These are phyloP conservation scores for Parauchenoglanis punctatus DNA, from an alignment of 2,797 vertebrate genomes.

Conservation along the genomic window DNA sequence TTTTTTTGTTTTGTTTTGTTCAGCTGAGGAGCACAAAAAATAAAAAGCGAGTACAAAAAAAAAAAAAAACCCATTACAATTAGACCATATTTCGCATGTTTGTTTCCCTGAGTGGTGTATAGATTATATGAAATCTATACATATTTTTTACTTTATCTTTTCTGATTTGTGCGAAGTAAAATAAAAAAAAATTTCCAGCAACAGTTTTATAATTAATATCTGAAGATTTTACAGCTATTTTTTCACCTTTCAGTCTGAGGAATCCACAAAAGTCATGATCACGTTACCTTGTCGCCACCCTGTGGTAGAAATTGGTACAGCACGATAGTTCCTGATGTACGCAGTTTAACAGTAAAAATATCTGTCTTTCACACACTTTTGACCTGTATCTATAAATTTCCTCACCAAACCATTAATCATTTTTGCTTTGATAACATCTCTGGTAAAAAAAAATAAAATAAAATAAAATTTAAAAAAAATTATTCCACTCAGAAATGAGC, in stretches of 20 bases:
- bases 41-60: neutral
- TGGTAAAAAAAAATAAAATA: no score
- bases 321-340: no score
- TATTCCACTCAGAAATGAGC: neutral
- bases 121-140: neutral
- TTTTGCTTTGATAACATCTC: neutral
- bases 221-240: neutral
- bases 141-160: neutral
- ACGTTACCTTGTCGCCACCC: neutral
- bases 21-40: neutral
- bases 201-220: neutral
- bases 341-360: neutral
- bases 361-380: neutral
- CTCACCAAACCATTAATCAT: neutral
- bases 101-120: neutral
- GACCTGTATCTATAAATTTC: neutral
- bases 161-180: neutral
- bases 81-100: neutral
- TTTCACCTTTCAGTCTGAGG: neutral
- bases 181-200: no score
- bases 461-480: no score
- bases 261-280: neutral
- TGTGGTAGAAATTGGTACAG: neutral
- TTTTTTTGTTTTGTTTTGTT: neutral
- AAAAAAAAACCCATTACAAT: neutral